phyloP scores from a whole-genome alignment of 2,113 vertebrate species.

The Anguilla rostrata region DNA sequence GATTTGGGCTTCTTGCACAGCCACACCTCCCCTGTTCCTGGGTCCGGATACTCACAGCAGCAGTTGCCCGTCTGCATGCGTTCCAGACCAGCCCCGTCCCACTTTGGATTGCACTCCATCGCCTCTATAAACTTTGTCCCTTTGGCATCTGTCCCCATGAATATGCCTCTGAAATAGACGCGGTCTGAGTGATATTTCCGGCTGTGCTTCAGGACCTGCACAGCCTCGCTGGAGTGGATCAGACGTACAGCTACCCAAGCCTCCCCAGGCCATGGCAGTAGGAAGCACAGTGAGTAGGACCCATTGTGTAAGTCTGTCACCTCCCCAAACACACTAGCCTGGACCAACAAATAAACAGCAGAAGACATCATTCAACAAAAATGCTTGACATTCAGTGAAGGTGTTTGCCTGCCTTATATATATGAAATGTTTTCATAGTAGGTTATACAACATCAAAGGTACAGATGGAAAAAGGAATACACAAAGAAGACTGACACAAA shows the following conservation, averaged over 20 bases:
- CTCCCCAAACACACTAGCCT: constrained; percentile 4
- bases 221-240: constrained; percentile 1
- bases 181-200: neutral
- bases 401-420: no score
- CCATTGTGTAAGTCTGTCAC: neutral
- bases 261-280: neutral
- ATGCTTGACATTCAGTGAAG: no score
- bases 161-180: neutral
- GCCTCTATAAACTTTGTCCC: neutral
- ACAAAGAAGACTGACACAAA: no score
- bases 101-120: neutral
- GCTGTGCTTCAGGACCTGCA: neutral
- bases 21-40: neutral
- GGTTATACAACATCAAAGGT: no score
- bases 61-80: neutral
- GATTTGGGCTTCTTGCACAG: neutral
- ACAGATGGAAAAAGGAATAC: no score
- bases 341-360: neutral
- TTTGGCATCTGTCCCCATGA: neutral
- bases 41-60: neutral
- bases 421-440: no score
- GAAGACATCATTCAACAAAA: no score
- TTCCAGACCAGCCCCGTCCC: neutral
- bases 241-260: neutral
- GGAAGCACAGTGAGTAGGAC: neutral